Conservation (phyloP, 92 coral and sea anemone species). For the Bergia puertoricense region DNA sequence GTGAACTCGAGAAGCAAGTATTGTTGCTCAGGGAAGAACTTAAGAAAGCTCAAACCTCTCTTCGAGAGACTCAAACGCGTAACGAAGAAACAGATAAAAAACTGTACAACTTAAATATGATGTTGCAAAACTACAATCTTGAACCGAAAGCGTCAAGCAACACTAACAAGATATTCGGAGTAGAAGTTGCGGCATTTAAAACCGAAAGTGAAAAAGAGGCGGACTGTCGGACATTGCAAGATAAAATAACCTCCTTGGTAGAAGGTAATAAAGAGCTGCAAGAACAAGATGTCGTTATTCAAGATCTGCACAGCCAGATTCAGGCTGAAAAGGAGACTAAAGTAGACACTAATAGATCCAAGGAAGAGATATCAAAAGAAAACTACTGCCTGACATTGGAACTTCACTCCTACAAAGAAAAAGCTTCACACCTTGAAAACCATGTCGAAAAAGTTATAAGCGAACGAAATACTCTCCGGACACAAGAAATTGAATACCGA, state of each 20-base stretch:
- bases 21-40: slow-evolving; percentile 15
- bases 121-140: background rate
- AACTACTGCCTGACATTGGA: slow-evolving; percentile 22
- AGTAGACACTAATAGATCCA: background rate
- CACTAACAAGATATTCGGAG: background rate
- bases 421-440: slow-evolving; percentile 13
- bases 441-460: background rate
- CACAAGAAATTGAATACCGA: slow-evolving; percentile 21
- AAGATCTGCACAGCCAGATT: background rate
- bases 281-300: slow-evolving; percentile 19
- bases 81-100: slow-evolving; percentile 16
- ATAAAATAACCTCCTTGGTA: background rate
- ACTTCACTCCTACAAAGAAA: slow-evolving; percentile 32
- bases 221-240: background rate
- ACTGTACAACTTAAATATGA: background rate
- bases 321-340: background rate
- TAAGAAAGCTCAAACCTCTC: background rate
- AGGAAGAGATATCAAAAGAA: slow-evolving; percentile 4
- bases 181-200: background rate
- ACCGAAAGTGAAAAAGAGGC: background rate
- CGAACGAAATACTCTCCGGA: slow-evolving; percentile 27
- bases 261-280: background rate
- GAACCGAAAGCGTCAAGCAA: background rate
- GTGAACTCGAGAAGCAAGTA: slow-evolving; percentile 18
- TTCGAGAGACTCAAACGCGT: background rate